Percentiles rank a stretch among this genome's conserved stretches.
These are phyloP conservation scores for Trachymyrmex septentrionalis DNA, from an alignment of 1,140 invertebrate species.

Conservation along the genomic window DNA sequence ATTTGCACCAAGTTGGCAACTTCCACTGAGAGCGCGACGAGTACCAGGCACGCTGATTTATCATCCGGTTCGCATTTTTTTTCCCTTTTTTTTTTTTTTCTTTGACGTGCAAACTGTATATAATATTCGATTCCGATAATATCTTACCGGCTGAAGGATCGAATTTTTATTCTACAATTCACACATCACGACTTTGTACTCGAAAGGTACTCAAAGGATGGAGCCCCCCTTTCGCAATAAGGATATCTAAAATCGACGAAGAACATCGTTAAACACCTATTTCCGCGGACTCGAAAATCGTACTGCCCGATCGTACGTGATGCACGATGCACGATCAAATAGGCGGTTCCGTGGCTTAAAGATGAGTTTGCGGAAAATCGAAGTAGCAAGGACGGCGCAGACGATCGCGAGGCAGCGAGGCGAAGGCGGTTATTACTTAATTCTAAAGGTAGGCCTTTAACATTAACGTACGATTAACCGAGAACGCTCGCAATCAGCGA, in stretches of 20 bases:
- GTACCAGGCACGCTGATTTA: constrained; percentile 34
- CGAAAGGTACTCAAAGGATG: too few species aligned
- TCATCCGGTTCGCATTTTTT: not conserved
- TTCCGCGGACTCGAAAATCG: constrained; percentile 22
- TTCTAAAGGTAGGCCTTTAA: constrained; percentile 59
- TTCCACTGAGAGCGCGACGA: not conserved
- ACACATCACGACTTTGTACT: not conserved
- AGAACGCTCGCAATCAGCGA: constrained; percentile 45
- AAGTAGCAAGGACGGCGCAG: constrained; percentile 17
- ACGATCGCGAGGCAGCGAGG: constrained; percentile 14
- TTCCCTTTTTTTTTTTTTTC: constrained; percentile 24
- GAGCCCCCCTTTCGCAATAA: not conserved
- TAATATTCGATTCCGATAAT: not conserved
- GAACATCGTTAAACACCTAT: constrained; percentile 14
- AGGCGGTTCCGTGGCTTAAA: constrained; percentile 43
- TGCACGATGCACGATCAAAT: constrained; percentile 35
- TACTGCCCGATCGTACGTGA: constrained; percentile 3
- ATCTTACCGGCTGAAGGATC: not conserved
- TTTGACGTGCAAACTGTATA: not conserved
- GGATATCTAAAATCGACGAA: constrained; percentile 9
- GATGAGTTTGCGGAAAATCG: constrained; percentile 61
- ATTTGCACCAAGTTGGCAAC: not conserved
- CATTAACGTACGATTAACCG: constrained; percentile 59
- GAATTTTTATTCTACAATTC: not conserved
- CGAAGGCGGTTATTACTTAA: constrained; percentile 54